Conservation (phyloP, 2,888 invertebrate genomes). For the Drosophila tripunctata region DNA sequence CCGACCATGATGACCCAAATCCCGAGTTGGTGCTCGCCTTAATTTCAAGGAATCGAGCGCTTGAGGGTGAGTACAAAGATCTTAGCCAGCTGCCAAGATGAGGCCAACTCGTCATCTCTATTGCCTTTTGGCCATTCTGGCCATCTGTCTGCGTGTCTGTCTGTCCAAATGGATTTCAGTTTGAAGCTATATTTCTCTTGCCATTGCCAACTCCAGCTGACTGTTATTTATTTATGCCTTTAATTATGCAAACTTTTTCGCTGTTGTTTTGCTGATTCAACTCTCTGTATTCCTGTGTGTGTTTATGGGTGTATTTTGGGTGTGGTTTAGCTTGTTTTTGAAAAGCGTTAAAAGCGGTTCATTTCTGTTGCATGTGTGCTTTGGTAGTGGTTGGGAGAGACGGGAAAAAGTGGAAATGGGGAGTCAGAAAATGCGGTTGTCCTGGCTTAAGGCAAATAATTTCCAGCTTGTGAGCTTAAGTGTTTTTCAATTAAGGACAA, state of each 20-base stretch:
- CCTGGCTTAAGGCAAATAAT: constrained; percentile 44
- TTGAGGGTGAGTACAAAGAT: constrained; percentile 90
- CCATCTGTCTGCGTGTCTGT: not conserved
- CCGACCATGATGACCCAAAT: constrained; percentile 87
- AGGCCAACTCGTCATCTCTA: constrained; percentile 52
- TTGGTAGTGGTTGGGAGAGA: too few relatives aligned
- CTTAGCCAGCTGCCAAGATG: constrained; percentile 35
- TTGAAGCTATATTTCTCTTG: constrained; percentile 20
- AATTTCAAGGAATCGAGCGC: constrained; percentile 93
- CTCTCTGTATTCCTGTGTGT: not conserved
- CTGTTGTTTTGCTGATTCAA: constrained; percentile 38
- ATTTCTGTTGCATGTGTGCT: constrained; percentile 1
- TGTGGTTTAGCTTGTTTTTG: constrained; percentile 37
- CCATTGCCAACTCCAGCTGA: not conserved
- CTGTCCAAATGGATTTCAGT: constrained; percentile 43
- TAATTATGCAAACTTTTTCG: constrained; percentile 71
- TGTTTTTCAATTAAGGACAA: constrained; percentile 69
- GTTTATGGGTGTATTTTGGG: constrained; percentile 1
- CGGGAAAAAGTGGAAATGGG: not conserved
- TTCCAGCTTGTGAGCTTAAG: constrained; percentile 53
- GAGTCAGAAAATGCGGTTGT: constrained; percentile 42
- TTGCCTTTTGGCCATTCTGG: constrained; percentile 37
- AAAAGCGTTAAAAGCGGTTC: constrained; percentile 54
- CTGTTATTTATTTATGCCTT: constrained; percentile 57
- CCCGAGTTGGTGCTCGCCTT: constrained; percentile 94